Evolutionary conservation across 2,113 vertebrate species (phyloP).

Genomic region (Seriola aureovittata): DNA sequence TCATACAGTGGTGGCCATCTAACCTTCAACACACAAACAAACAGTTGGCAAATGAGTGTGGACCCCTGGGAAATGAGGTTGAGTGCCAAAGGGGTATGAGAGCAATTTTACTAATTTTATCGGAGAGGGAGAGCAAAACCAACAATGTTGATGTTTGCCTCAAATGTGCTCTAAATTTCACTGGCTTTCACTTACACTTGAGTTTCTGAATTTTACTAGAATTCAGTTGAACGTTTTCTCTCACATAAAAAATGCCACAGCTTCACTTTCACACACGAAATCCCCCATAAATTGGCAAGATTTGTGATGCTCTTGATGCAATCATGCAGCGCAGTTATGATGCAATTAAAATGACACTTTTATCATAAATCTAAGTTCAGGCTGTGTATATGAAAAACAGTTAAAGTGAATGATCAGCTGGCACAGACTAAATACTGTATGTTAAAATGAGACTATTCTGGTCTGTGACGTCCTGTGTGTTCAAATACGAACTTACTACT

Average conservation of each 20-base stretch:
- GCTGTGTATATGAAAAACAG: too few species aligned
- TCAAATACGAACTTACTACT: slow-evolving; percentile 16
- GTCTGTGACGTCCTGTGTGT: slow-evolving; percentile 2
- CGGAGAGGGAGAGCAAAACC: background rate
- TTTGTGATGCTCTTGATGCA: background rate
- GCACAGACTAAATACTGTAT: background rate
- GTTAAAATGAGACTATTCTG: slow-evolving; percentile 13
- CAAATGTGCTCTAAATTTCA: background rate
- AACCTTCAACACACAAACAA: slow-evolving; percentile 34
- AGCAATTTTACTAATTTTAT: slow-evolving; percentile 17
- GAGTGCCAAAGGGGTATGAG: background rate
- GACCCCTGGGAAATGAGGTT: slow-evolving; percentile 2
- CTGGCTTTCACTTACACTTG: background rate
- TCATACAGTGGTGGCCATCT: background rate
- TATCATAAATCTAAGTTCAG: too few species aligned
- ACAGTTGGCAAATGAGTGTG: slow-evolving; percentile 29
- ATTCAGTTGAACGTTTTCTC: too few species aligned
- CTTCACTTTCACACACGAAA: background rate
- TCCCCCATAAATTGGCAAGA: background rate
- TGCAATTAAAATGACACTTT: background rate
- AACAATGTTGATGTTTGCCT: background rate
- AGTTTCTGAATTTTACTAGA: too few species aligned
- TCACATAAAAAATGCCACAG: background rate
- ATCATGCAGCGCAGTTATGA: background rate
- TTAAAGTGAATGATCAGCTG: background rate